Evolutionary conservation across 2,113 vertebrate species (phyloP), one percentile per base, ranked within the genome.

Genomic region (Lophochroa leadbeateri): DNA sequence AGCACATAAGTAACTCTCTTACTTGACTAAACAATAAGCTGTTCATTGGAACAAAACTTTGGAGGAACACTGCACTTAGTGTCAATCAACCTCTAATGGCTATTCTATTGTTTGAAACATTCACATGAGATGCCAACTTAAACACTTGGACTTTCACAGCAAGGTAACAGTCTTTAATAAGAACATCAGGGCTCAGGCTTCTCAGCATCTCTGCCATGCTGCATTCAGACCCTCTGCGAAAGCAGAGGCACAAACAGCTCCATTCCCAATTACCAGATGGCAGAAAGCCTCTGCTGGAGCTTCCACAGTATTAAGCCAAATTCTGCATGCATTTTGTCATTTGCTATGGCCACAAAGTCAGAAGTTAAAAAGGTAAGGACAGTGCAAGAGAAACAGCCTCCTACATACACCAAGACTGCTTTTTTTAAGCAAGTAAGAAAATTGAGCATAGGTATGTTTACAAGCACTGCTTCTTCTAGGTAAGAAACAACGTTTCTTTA

Each of bases 381-480:
- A 37, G 31, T 3, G 10, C 37, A 2, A 15, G 55, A 57, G 20
- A 8, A 78, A 44, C 33, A 58, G 31, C 29, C 49, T 82, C 65
- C 60, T n/a, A 44, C 27, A 7, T 3, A 11, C 0, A 3, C 39
- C 49, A 11, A 3, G 15, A 25, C 2, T 7, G 17, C 10, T 20
- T 11, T 47, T 77, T 55, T 27, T 29, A 28, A 61, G 57, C n/a
- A 57, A 31, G 43, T 28, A 13, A 85, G 33, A 27, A 67, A 37
- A 55, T 24, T 4, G 28, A 44, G 9, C 65, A 50, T 8, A 25
- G 21, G 8, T 37, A 23, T 16, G 18, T 46, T 72, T 35, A 57
- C 28, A 35, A 82, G 68, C 37, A 39, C 10, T 10, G n/a, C 16
- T 25, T 61, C 29, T 37, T 33, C 50, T 31, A 57, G 33, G 44